Evolutionary conservation across 2,113 vertebrate genomes (phyloP).

Genomic region (Vimba vimba): DNA sequence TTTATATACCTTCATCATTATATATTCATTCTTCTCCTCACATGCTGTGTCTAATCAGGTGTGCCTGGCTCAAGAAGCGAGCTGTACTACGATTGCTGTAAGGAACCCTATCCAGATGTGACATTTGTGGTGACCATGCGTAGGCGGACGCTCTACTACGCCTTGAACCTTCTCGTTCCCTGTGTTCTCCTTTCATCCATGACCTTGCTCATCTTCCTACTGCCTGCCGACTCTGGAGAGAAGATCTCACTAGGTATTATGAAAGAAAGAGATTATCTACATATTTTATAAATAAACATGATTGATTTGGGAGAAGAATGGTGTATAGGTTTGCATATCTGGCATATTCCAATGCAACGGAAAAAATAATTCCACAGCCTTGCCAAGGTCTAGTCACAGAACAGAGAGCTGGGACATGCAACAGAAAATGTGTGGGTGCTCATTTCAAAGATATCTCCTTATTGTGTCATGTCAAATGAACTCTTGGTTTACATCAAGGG

Average conservation of each 20-base stretch:
- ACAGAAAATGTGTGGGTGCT: not conserved
- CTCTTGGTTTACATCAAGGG: slow-evolving; percentile 6
- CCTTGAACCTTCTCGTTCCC: slow-evolving; percentile 80
- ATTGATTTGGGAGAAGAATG: not conserved
- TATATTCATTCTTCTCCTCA: not conserved
- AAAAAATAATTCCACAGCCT: slow-evolving; percentile 43
- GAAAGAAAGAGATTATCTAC: slow-evolving; percentile 55
- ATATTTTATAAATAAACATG: not conserved
- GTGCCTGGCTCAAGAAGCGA: slow-evolving; percentile 75
- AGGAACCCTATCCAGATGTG: slow-evolving; percentile 80
- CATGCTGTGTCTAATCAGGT: slow-evolving; percentile 57
- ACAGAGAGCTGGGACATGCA: not conserved
- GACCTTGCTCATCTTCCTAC: slow-evolving; percentile 80
- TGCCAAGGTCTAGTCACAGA: not conserved
- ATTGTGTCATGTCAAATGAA: slow-evolving; percentile 9
- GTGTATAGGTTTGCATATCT: not conserved
- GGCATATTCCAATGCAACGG: slow-evolving; percentile 23
- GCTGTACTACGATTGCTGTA: slow-evolving; percentile 77
- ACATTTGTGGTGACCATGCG: slow-evolving; percentile 79
- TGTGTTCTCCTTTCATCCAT: slow-evolving; percentile 80
- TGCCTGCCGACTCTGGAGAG: slow-evolving; percentile 83
- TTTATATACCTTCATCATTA: not conserved
- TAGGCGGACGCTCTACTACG: slow-evolving; percentile 79
- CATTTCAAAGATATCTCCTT: not conserved
- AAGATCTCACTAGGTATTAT: slow-evolving; percentile 81